Evolutionary conservation across 2,797 vertebrate species (phyloP), one percentile per base, ranked within the genome.

Genomic region (Acomys russatus): DNA sequence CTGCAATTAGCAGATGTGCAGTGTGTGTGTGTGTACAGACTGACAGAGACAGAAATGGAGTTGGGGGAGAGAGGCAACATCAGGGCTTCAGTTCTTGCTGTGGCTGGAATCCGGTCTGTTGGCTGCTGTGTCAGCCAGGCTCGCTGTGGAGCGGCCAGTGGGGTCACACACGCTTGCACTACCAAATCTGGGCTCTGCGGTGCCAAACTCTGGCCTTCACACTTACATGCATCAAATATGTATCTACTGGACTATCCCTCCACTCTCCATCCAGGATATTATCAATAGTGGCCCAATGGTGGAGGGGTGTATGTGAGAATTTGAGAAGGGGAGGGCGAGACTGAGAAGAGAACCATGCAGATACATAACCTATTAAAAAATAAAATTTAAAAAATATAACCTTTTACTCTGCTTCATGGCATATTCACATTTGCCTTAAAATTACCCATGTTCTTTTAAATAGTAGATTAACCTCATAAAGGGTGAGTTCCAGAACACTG

Each of bases 321-420:
- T 84, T 49, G 73, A 66, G 38, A 90, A 82, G 30, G 22, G 44
- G 51, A 4, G 15, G 22, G 61, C 18, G 79, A 77, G 68, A 23
- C 33, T 76, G 61, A 76, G 74, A 73, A 11, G 22, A 88, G 35
- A 95, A 20, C 9, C 76, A 91, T 77, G 38, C 63, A 68, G 92
- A 93, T 30, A 2, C 70, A 10, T 76, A 68, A 78, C 71, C 44
- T 59, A 95, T 64, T 77, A 91, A 91, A 91, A 91, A 92, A 64
- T 56, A 68, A 61, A 38, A 66, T 71, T 71, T 2, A 63, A 96
- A 94, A 59, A 17, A 91, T 56, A 22, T 17, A 93, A 23, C 88
- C 14, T 92, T 92, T 92, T 51, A 94, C 10, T 63, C 30, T 64
- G 59, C 9, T 82, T 33, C 28, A 85, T 76, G 25, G 66, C 22